Evolutionary conservation across 2,113 vertebrate species (phyloP).

Genomic region (Uria lomvia): DNA sequence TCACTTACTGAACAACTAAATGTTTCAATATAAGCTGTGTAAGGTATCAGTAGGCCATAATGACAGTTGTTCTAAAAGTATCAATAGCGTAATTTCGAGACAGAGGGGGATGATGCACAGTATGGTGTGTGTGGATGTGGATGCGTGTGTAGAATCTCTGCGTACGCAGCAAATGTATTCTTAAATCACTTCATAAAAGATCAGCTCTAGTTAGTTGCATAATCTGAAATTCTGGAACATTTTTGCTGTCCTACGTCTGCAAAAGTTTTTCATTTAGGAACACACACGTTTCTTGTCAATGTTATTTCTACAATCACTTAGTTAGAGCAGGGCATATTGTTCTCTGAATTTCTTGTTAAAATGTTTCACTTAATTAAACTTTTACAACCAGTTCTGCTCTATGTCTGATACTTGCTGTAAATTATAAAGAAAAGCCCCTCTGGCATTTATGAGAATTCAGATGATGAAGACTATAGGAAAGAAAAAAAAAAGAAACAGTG

Average conservation of each 20-base stretch:
- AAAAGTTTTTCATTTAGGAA: slow-evolving; percentile 63
- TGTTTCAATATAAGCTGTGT: background rate
- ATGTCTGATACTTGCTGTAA: slow-evolving; percentile 60
- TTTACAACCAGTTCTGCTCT: slow-evolving; percentile 77
- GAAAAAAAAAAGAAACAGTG: background rate
- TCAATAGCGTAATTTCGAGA: background rate
- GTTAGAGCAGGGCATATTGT: slow-evolving; percentile 73
- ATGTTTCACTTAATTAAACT: slow-evolving; percentile 75
- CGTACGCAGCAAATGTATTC: background rate
- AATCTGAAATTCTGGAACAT: slow-evolving; percentile 33
- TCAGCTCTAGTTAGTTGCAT: background rate
- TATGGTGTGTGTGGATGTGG: background rate
- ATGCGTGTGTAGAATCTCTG: background rate
- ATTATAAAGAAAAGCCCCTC: slow-evolving; percentile 31
- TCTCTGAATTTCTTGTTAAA: slow-evolving; percentile 77
- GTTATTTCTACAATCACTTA: slow-evolving; percentile 66
- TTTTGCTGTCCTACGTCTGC: slow-evolving; percentile 10
- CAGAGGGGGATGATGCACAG: background rate
- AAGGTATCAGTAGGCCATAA: background rate
- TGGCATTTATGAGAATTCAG: slow-evolving; percentile 51
- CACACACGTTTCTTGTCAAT: slow-evolving; percentile 69
- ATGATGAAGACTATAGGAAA: background rate
- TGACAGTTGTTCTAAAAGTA: background rate
- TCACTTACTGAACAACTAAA: slow-evolving; percentile 4
- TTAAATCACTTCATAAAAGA: slow-evolving; percentile 23